Evolutionary conservation across 2,113 vertebrate species (phyloP), one percentile per base, ranked within the genome.

Genomic region (Plestiodon gilberti): DNA sequence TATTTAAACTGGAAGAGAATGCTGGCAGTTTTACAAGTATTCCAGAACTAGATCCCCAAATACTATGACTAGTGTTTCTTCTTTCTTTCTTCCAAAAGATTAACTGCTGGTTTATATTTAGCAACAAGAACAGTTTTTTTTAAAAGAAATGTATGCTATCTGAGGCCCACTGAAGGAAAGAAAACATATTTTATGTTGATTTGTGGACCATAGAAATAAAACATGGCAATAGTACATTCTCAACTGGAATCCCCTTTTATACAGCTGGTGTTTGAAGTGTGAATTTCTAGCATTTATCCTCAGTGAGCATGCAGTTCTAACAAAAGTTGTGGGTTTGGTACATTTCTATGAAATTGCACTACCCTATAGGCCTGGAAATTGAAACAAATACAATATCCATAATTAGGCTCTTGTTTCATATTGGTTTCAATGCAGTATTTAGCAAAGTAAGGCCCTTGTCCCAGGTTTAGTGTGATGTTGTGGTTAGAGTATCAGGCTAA

Each of bases 1-100:
- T 95, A 94, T 92, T 95, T 95, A 93, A 95, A 94, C 92, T 95
- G 91, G 93, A 95, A 94, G 93, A 93, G 94, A 94, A 93, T 92
- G 86, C 93, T 95, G 94, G 94, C 93, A 88, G 61, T 79, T 94
- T 89, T 88, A 88, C 93, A 95, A 95, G 77, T 94, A 95, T 95
- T 94, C 93, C 90, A 93, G 93, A 92, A 94, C 94, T 93, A 95
- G 91, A 93, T 95, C 90, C 92, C 91, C 83, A 94, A 95, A 95
- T 95, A 95, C 93, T 90, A 90, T 92, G 65, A 91, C 90, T 92
- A 90, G 93, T 90, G 93, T 93, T 94, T 94, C 93, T 95, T 94
- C 94, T 95, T 94, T 92, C 93, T 93, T 93, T 91, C 93, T 92
- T 70, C 80, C 48, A 76, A 94, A 95, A 95, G 94, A 93, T 94